Evolutionary conservation across 2,888 invertebrate species (phyloP), one percentile per base, ranked within the genome.

Genomic region (Callimorpha dominula): DNA sequence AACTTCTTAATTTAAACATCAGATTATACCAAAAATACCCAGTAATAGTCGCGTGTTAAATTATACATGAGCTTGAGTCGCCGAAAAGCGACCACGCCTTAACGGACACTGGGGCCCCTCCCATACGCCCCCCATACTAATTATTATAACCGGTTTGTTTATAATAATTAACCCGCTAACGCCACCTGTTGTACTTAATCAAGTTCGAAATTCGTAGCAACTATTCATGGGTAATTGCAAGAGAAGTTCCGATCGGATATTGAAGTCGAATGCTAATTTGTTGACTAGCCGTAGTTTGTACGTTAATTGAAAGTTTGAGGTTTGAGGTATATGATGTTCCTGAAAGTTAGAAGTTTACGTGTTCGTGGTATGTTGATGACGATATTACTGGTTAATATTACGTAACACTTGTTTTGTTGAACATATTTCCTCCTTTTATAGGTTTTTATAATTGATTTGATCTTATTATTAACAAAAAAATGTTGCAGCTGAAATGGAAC

Each of bases 81-180:
- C 87, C 89, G 90, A 90, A 90, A 89, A 88, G 85, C 90, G 88
- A 87, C 88, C 88, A 87, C 90, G 88, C 88, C 89, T 89, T 82
- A 81, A 77, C 80, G 80, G 86, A 87, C 89, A 87, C 81, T 66
- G 65, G 80, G 73, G 89, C 88, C 85, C 87, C 94, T 94, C 95
- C 95, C 91, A 93, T 89, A 81, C 86, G 85, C 94, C 93, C 93
- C 94, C 92, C 93, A 89, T 89, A 89, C 94, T 94, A 95, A 95
- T 95, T 95, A 94, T 94, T 93, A 93, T 91, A 94, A 95, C 95
- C 94, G 93, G 95, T 95, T 84, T 94, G 89, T 91, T 92, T 90
- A 90, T 88, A 86, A 90, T 93, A 94, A 94, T 94, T 94, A 95
- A 90, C 90, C 86, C 86, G 84, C 89, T 91, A 89, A 89, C 91